These are phyloP conservation scores for Pristionchus exspectatus DNA, from an alignment of 2,888 invertebrate species.

Conservation along the genomic window DNA sequence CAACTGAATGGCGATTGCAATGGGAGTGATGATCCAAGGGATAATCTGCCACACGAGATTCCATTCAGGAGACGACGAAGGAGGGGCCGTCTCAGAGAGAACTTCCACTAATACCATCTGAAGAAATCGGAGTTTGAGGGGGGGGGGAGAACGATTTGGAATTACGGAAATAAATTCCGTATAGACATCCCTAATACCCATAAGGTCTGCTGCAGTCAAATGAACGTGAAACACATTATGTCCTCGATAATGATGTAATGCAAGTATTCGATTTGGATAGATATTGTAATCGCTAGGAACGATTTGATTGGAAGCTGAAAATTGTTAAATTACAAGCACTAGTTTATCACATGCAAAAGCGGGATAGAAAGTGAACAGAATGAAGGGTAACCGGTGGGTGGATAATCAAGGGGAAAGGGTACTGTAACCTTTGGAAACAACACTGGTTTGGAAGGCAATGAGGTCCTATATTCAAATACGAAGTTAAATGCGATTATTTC, in stretches of 20 bases:
- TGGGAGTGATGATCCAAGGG: conserved; percentile 52
- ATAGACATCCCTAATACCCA: neutral
- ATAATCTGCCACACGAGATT: neutral
- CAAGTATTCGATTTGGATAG: neutral
- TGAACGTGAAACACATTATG: neutral
- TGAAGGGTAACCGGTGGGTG: neutral
- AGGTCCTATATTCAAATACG: neutral
- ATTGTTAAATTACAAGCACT: neutral
- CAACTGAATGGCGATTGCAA: conserved; percentile 13
- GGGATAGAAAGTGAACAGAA: conserved; percentile 17
- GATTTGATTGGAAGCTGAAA: neutral
- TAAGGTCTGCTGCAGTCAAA: too few relatives aligned
- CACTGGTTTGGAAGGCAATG: neutral
- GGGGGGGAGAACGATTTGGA: neutral
- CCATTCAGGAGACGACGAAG: conserved; percentile 50
- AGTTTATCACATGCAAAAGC: conserved; percentile 48
- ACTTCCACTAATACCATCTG: conserved; percentile 46
- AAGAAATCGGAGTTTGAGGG: neutral
- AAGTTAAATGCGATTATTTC: conserved; percentile 11
- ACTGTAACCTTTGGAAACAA: conserved; percentile 22
- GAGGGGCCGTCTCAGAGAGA: neutral
- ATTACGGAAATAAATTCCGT: too few relatives aligned
- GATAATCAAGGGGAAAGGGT: neutral
- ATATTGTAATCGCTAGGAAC: conserved; percentile 6
- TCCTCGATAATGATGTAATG: neutral